A percentile compares a stretch with the other conserved stretches of the same genome.
Conservation (phyloP, 2,888 invertebrate species). For the Spatulosminthurus flaviceps region DNA sequence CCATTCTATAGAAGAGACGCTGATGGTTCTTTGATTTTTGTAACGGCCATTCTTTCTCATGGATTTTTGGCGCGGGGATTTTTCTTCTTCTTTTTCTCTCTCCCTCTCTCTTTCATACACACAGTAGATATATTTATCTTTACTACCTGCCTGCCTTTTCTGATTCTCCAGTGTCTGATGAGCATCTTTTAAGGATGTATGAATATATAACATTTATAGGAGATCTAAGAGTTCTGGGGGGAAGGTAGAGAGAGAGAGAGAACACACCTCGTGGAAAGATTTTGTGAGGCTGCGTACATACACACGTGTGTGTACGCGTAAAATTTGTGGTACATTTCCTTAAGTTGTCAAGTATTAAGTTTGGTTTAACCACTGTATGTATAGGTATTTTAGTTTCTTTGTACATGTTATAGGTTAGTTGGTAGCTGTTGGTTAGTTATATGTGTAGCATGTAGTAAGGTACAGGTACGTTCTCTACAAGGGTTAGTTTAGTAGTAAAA, state of each 20-base stretch:
- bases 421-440: neutral
- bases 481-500: too few relatives aligned
- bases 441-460: neutral
- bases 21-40: too few relatives aligned
- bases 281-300: neutral
- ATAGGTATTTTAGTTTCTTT: neutral
- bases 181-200: neutral
- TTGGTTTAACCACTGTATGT: neutral
- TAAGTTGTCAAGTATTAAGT: neutral
- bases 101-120: neutral
- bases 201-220: neutral
- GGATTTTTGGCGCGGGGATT: slow-evolving; percentile 7
- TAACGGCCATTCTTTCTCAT: slow-evolving; percentile 7
- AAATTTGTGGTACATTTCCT: neutral
- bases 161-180: neutral
- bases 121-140: too few relatives aligned
- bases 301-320: too few relatives aligned
- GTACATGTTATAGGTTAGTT: neutral
- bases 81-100: neutral
- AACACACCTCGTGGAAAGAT: too few relatives aligned
- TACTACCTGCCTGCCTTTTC: neutral
- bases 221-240: too few relatives aligned
- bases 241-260: too few relatives aligned
- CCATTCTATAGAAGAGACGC: neutral
- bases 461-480: neutral